Percentiles rank a stretch among this genome's conserved stretches.
Conservation (phyloP, 2,888 invertebrate species). For the Antheraea yamamai region DNA sequence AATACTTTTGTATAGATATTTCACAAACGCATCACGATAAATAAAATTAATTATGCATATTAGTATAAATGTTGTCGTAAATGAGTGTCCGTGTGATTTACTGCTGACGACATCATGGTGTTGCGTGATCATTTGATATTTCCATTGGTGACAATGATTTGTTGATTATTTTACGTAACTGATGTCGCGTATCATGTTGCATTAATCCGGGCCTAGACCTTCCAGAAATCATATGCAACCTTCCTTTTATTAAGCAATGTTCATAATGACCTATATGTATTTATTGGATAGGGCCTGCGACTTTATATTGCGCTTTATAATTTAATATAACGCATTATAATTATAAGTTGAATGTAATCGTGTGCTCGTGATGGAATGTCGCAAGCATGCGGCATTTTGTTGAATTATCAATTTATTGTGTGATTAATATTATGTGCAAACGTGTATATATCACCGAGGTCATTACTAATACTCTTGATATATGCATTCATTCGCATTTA, state of each 20-base stretch:
- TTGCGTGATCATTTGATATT: conserved; percentile 8
- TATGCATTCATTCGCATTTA: neutral
- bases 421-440: neutral
- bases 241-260: neutral
- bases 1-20: neutral
- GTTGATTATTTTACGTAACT: conserved; percentile 1
- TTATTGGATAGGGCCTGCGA: no score
- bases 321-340: neutral
- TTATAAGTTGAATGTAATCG: neutral
- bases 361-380: conserved; percentile 16
- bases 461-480: neutral
- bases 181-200: neutral
- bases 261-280: neutral
- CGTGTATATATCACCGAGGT: neutral
- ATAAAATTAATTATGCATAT: conserved; percentile 8
- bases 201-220: neutral
- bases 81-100: neutral
- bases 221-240: neutral
- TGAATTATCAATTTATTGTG: conserved; percentile 33
- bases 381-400: conserved; percentile 30
- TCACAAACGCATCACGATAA: neutral
- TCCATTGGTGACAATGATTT: conserved; percentile 6
- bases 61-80: neutral
- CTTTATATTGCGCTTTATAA: no score
- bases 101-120: neutral